These are phyloP conservation scores for Leucophenga varia DNA, from an alignment of 1,140 invertebrate species.

Conservation along the genomic window DNA sequence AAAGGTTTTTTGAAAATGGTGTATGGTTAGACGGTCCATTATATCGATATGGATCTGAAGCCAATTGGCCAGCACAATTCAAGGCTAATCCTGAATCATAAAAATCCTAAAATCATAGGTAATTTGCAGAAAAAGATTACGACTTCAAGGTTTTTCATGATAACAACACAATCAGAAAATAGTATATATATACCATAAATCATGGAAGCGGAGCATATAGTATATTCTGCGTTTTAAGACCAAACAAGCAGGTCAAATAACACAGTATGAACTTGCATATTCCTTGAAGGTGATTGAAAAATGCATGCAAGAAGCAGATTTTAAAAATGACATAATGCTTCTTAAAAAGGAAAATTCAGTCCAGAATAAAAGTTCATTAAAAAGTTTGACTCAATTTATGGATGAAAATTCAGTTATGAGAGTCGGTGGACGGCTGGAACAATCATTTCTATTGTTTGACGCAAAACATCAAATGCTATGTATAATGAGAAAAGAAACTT, in stretches of 20 bases:
- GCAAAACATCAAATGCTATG: conserved; percentile 48
- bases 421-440: conserved; percentile 44
- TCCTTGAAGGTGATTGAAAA: not conserved
- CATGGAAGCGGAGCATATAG: not conserved
- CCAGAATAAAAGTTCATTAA: not conserved
- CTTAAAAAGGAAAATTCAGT: not conserved
- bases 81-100: not conserved
- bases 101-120: not conserved
- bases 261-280: not conserved
- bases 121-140: too few relatives aligned
- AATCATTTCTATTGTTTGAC: conserved; percentile 31
- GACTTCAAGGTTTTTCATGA: too few relatives aligned
- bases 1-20: not conserved
- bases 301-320: not conserved
- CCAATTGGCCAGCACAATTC: not conserved
- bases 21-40: conserved; percentile 7
- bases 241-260: not conserved
- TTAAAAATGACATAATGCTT: not conserved
- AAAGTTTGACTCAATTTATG: conserved; percentile 45
- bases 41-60: not conserved
- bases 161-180: not conserved
- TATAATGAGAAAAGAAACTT: too few relatives aligned
- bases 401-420: conserved; percentile 35
- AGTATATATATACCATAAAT: not conserved
- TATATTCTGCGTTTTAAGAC: not conserved